These are phyloP conservation scores for Halesus radiatus DNA, from an alignment of 1,140 invertebrate genomes.

Conservation along the genomic window DNA sequence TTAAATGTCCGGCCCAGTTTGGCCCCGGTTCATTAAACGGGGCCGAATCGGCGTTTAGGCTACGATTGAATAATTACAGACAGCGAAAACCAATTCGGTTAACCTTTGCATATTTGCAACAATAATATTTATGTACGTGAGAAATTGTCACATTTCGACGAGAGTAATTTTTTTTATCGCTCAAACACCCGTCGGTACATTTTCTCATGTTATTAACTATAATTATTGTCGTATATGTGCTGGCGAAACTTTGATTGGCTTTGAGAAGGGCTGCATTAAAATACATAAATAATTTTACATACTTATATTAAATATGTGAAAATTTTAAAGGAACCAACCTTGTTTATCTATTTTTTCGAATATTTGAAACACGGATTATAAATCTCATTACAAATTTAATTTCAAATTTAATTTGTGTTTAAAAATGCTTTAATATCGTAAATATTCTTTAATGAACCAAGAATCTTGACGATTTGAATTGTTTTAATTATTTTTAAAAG, in stretches of 20 bases:
- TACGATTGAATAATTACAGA: background rate
- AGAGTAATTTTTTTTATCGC: too few species aligned
- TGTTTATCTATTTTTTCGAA: too few species aligned
- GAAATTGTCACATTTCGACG: too few species aligned
- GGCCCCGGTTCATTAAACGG: background rate
- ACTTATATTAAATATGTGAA: conserved; percentile 25
- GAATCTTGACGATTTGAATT: background rate
- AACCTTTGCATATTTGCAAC: too few species aligned
- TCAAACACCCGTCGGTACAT: too few species aligned
- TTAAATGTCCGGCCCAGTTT: conserved; percentile 30
- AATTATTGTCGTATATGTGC: background rate
- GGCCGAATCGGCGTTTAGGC: conserved; percentile 11
- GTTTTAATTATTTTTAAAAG: background rate
- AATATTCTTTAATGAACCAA: background rate
- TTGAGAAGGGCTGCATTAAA: background rate
- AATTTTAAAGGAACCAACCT: background rate
- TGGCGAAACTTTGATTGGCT: background rate
- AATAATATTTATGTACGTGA: too few species aligned
- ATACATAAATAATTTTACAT: conserved; percentile 13
- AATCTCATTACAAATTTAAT: background rate
- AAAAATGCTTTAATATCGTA: background rate
- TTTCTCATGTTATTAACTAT: too few species aligned
- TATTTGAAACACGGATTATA: too few species aligned
- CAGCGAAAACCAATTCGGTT: background rate
- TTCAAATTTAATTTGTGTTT: background rate